These are phyloP conservation scores for Drosophila prolongata DNA, from an alignment of 2,888 invertebrate genomes.

Conservation along the genomic window DNA sequence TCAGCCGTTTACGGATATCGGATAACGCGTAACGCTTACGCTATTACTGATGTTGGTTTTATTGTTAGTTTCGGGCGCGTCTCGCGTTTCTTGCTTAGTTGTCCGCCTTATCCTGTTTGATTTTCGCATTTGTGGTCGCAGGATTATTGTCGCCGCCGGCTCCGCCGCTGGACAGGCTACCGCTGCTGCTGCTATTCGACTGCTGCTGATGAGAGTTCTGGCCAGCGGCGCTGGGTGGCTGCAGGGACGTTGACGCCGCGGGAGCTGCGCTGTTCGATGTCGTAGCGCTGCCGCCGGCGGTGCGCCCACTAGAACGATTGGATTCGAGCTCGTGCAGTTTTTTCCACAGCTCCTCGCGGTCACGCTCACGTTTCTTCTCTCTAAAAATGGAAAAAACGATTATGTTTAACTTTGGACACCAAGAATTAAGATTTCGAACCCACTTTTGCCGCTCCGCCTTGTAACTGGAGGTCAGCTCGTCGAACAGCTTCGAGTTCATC, in stretches of 20 bases:
- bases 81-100: conserved; percentile 74
- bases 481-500: conserved; percentile 98
- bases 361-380: conserved; percentile 90
- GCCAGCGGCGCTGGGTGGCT: conserved; percentile 58
- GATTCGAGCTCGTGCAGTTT: conserved; percentile 95
- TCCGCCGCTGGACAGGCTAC: conserved; percentile 71
- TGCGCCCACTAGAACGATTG: conserved; percentile 85
- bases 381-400: conserved; percentile 50
- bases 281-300: conserved; percentile 78
- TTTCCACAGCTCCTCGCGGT: conserved; percentile 99
- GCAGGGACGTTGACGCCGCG: conserved; percentile 66
- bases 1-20: conserved; percentile 50
- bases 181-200: conserved; percentile 82
- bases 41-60: conserved; percentile 54
- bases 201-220: conserved; percentile 82
- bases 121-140: conserved; percentile 80
- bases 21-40: conserved; percentile 24
- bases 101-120: conserved; percentile 77
- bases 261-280: conserved; percentile 62
- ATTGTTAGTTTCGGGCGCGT: conserved; percentile 63
- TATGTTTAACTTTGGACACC: too few relatives aligned
- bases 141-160: conserved; percentile 82
- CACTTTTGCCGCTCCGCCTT: conserved; percentile 99
- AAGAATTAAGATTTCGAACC: neutral
- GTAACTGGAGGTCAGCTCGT: conserved; percentile 98